Conservation (phyloP, 2,797 vertebrate genomes). For the Huso huso region DNA sequence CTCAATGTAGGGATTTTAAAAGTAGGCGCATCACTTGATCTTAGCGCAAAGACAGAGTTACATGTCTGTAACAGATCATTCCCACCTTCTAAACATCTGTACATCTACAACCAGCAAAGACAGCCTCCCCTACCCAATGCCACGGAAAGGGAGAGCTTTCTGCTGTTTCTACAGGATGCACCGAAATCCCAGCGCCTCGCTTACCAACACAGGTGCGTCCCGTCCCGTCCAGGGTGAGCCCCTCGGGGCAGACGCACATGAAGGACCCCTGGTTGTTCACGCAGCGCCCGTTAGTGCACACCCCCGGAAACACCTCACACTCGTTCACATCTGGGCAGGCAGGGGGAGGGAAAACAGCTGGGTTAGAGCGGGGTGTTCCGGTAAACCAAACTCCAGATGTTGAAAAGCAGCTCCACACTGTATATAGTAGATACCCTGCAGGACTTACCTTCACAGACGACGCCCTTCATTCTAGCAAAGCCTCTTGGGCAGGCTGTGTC, state of each 20-base stretch:
- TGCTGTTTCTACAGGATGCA: too few relatives aligned
- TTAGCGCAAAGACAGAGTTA: too few relatives aligned
- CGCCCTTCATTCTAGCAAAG: constrained; percentile 86
- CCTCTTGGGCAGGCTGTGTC: constrained; percentile 85
- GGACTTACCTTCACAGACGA: constrained; percentile 83
- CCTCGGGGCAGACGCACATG: constrained; percentile 85
- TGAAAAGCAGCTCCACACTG: neutral
- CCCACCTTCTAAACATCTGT: too few relatives aligned
- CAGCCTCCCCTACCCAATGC: too few relatives aligned
- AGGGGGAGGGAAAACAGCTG: neutral
- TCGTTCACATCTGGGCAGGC: constrained; percentile 80
- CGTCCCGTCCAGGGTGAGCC: constrained; percentile 81
- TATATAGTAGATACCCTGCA: too few relatives aligned
- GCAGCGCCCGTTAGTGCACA: constrained; percentile 87
- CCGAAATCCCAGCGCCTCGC: constrained; percentile 20
- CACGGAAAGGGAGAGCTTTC: too few relatives aligned
- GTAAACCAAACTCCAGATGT: neutral
- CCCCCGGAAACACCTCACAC: constrained; percentile 90
- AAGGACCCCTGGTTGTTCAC: constrained; percentile 93
- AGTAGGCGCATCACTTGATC: too few relatives aligned
- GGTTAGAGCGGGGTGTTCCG: neutral
- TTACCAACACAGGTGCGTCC: constrained; percentile 89
- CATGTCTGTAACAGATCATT: too few relatives aligned
- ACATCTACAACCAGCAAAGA: too few relatives aligned
- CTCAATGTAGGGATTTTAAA: too few relatives aligned